phyloP scores from a whole-genome alignment of 2,888 invertebrate species.

The Callyntrura sp. region DNA sequence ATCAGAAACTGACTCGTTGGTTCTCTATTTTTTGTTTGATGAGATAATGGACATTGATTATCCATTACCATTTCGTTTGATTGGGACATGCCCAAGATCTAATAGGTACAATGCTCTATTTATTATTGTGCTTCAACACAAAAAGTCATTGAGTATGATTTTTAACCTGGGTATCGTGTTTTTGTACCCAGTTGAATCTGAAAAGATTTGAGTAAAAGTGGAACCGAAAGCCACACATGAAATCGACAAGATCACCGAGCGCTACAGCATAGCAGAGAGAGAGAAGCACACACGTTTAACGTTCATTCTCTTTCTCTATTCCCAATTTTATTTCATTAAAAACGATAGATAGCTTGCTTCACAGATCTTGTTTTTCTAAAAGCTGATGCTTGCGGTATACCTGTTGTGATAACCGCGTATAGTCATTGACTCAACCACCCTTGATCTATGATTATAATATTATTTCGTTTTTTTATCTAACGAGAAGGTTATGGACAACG shows the following conservation, averaged over 20 bases:
- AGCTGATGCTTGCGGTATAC: neutral
- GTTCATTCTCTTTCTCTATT: neutral
- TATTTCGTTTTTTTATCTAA: neutral
- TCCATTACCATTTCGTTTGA: conserved; percentile 62
- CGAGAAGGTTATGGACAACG: neutral
- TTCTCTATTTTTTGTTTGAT: conserved; percentile 62
- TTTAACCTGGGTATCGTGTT: neutral
- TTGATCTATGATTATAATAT: neutral
- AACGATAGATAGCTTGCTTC: neutral
- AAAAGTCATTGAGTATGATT: neutral
- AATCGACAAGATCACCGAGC: neutral
- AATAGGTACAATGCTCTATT: conserved; percentile 43
- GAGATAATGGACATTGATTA: conserved; percentile 78
- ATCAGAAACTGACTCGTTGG: conserved; percentile 41
- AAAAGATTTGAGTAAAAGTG: neutral
- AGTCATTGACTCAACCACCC: neutral
- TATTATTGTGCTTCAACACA: conserved; percentile 12
- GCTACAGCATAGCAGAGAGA: too few species aligned
- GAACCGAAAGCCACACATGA: neutral
- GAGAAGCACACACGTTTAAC: conserved; percentile 1
- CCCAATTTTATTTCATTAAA: conserved; percentile 7
- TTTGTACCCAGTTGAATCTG: neutral
- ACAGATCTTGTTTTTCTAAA: neutral
- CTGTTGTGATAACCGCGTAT: neutral
- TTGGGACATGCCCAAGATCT: conserved; percentile 62